Evolutionary conservation across 2,113 vertebrate species (phyloP).

Genomic region (Ursus arctos): DNA sequence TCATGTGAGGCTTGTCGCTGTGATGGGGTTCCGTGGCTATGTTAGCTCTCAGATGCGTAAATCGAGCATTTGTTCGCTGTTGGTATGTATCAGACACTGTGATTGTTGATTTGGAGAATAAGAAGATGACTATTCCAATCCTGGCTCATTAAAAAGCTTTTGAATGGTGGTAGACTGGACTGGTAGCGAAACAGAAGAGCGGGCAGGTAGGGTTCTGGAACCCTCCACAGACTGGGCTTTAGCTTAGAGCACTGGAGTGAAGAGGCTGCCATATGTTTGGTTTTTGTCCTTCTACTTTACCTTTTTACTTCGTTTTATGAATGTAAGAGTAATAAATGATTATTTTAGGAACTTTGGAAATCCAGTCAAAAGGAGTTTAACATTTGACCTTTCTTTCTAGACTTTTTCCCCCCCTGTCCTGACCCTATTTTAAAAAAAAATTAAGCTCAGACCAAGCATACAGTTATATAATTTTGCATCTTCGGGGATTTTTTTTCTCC

Average conservation of each 20-base stretch:
- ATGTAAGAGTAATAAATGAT: background rate
- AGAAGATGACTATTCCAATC: conserved; percentile 2
- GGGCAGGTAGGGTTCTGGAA: background rate
- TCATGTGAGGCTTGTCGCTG: background rate
- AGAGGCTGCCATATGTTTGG: background rate
- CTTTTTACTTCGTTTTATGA: conserved; percentile 30
- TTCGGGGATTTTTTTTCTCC: background rate
- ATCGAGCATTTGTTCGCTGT: background rate
- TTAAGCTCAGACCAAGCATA: background rate
- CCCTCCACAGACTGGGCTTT: background rate
- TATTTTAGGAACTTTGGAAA: conserved; percentile 26
- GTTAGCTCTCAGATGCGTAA: background rate
- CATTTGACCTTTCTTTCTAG: background rate
- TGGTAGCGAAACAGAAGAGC: background rate
- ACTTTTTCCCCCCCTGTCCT: background rate
- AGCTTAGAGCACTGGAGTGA: background rate
- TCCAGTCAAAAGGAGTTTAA: background rate
- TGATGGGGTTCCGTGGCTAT: background rate
- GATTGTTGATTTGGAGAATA: background rate
- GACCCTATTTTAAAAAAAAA: background rate
- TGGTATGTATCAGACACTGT: background rate
- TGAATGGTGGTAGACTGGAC: background rate
- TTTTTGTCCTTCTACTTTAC: background rate
- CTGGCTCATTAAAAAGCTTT: background rate
- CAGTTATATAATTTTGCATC: background rate